A percentile compares a stretch with the other conserved stretches of the same genome.
These are phyloP conservation scores for Halcyon leucocephala DNA, from an alignment of 2,797 vertebrate genomes.

Conservation along the genomic window DNA sequence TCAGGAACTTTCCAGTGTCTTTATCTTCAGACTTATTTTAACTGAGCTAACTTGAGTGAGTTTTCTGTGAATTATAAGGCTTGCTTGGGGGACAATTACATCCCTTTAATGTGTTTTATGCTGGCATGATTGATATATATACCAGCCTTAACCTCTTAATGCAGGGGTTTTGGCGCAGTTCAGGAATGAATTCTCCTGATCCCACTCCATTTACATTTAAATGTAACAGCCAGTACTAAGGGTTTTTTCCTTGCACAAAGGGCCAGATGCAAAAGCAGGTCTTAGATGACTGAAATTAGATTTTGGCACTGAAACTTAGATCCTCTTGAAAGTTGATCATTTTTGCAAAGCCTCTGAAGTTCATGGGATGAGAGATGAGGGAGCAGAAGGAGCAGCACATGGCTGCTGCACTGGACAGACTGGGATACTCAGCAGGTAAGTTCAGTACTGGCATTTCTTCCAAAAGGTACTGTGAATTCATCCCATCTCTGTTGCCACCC, in stretches of 20 bases:
- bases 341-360: neutral
- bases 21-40: conserved; percentile 4
- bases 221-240: neutral
- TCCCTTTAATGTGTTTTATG: conserved; percentile 12
- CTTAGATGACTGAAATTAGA: conserved; percentile 25
- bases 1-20: neutral
- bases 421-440: accelerated
- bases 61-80: conserved; percentile 26
- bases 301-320: conserved; percentile 1
- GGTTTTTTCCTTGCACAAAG: neutral
- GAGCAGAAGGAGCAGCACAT: neutral
- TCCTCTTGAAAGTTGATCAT: neutral
- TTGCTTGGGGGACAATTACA: conserved; percentile 14
- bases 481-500: neutral
- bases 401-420: neutral
- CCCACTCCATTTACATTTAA: conserved; percentile 18
- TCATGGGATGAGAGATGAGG: neutral
- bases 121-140: neutral
- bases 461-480: neutral
- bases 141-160: neutral
- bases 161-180: neutral
- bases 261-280: neutral
- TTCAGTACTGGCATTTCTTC: neutral
- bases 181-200: conserved; percentile 12
- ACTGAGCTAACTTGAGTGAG: neutral